phyloP scores from a whole-genome alignment of 2,888 invertebrate species.

The Cataglyphis cursor region DNA sequence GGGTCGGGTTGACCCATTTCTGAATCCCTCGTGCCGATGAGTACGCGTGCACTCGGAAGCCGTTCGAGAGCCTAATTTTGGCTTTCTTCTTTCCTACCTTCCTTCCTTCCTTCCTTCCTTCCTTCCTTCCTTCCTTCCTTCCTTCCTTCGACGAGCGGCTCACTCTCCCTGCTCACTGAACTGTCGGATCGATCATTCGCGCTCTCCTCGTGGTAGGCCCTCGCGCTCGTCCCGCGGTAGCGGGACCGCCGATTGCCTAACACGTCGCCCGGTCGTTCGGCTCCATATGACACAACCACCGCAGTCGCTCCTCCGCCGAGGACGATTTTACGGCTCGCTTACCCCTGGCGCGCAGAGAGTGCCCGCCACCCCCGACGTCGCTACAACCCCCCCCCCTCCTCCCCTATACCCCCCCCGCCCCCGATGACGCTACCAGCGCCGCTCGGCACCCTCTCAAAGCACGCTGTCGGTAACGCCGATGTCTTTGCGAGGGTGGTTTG shows the following conservation, averaged over 20 bases:
- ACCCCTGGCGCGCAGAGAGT: conserved; percentile 25
- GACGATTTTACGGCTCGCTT: conserved; percentile 45
- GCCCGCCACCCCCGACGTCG: conserved; percentile 40
- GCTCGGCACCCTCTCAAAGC: background rate
- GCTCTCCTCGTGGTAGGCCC: conserved; percentile 44
- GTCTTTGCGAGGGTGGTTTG: background rate
- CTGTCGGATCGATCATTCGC: conserved; percentile 52
- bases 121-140: background rate
- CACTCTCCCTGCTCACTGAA: conserved; percentile 63
- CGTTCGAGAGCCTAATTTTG: conserved; percentile 25
- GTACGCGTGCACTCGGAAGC: conserved; percentile 63
- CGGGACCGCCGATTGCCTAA: conserved; percentile 80
- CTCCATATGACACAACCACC: conserved; percentile 77
- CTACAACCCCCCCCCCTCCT: conserved; percentile 12
- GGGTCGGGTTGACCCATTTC: conserved; percentile 82
- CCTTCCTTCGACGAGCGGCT: conserved; percentile 4
- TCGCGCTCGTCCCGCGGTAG: conserved; percentile 48
- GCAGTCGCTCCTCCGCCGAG: conserved; percentile 54
- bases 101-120: conserved; percentile 1
- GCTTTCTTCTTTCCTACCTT: background rate
- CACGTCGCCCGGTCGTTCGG: conserved; percentile 78
- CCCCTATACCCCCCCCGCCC: too few relatives aligned
- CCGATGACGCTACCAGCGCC: conserved; percentile 34
- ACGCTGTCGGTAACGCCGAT: conserved; percentile 62
- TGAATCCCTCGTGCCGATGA: conserved; percentile 33